phyloP scores from a whole-genome alignment of 1,140 invertebrate species.

The Copidosoma floridanum region DNA sequence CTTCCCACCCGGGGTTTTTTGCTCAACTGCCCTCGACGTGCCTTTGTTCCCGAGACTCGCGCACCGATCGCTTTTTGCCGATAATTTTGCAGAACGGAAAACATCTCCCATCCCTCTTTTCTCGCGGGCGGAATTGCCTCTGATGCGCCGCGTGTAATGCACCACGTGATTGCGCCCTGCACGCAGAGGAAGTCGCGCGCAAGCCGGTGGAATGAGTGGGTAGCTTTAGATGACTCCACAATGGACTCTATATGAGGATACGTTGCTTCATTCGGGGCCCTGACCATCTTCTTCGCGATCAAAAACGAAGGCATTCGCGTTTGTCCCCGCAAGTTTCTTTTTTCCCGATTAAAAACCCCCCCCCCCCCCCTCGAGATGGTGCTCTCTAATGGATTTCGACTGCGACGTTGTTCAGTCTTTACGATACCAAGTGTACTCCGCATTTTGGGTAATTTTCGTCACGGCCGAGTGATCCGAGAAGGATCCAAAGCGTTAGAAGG shows the following conservation, averaged over 20 bases:
- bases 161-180: too few species aligned
- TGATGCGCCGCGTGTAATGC: neutral
- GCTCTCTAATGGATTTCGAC: neutral
- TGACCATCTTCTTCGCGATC: neutral
- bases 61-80: slow-evolving; percentile 41
- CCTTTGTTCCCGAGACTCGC: neutral
- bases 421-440: neutral
- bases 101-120: too few species aligned
- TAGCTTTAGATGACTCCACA: too few species aligned
- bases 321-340: neutral
- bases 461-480: slow-evolving; percentile 1
- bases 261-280: slow-evolving; percentile 7
- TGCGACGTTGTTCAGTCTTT: neutral
- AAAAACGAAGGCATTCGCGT: neutral
- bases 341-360: neutral
- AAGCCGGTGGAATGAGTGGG: too few species aligned
- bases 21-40: slow-evolving; percentile 23
- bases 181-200: too few species aligned
- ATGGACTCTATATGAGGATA: too few species aligned
- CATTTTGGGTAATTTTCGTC: slow-evolving; percentile 1
- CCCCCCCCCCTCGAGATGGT: too few species aligned
- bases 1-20: slow-evolving; percentile 47
- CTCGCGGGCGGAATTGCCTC: slow-evolving; percentile 19
- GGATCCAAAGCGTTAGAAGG: slow-evolving; percentile 4
- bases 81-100: slow-evolving; percentile 51